A percentile compares a stretch with the other conserved stretches of the same genome.
phyloP scores from a whole-genome alignment of 2,113 vertebrate genomes.

The Lathamus discolor region DNA sequence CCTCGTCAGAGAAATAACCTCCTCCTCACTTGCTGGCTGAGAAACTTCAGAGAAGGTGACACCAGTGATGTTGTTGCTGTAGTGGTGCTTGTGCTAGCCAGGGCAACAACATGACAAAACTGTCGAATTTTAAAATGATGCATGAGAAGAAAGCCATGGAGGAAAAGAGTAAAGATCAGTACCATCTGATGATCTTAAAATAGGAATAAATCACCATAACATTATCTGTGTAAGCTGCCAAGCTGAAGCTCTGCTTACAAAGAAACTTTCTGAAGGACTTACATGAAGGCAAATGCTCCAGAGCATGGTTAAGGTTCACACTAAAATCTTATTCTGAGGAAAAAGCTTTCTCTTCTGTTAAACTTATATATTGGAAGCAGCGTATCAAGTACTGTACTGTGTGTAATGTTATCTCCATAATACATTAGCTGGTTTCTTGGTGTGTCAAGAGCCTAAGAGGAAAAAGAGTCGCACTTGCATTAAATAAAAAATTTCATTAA shows the following conservation, averaged over 20 bases:
- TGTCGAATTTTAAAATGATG: neutral
- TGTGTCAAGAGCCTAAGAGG: neutral
- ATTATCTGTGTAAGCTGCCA: conserved; percentile 12
- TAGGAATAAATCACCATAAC: conserved; percentile 56
- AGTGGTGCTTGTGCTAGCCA: neutral
- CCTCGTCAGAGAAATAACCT: neutral
- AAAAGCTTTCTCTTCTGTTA: neutral
- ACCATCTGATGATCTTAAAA: conserved; percentile 14
- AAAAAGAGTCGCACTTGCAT: neutral
- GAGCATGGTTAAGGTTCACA: neutral
- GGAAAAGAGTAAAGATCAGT: neutral
- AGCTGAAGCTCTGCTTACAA: conserved; percentile 3
- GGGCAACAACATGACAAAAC: conserved; percentile 20
- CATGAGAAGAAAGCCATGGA: neutral
- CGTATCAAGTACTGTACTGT: neutral
- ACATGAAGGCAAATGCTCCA: neutral
- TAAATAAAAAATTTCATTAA: neutral
- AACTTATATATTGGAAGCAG: neutral
- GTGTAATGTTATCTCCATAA: neutral
- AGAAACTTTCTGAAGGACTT: neutral
- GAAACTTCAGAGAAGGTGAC: neutral
- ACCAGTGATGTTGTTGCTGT: neutral
- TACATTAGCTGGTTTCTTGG: neutral
- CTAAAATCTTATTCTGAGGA: neutral
- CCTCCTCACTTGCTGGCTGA: neutral